Evolutionary conservation across 1,140 invertebrate genomes (phyloP).

Genomic region (Diachasmimorpha longicaudata): DNA sequence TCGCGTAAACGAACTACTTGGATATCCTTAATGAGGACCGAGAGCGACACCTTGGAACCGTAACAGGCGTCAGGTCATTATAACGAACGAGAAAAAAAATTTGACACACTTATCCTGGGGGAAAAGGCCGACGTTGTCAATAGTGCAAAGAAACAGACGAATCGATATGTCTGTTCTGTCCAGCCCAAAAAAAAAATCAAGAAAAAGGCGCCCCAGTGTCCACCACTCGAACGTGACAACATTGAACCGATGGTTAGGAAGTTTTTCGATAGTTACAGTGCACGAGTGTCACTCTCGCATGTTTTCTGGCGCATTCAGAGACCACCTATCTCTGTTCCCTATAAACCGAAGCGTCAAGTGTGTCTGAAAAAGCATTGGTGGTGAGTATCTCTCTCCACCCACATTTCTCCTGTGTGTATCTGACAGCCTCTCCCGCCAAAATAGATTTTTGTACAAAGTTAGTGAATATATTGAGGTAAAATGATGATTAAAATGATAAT

Average conservation of each 20-base stretch:
- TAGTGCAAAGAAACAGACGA: neutral
- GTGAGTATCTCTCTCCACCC: neutral
- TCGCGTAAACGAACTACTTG: too few relatives aligned
- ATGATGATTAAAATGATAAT: conserved; percentile 37
- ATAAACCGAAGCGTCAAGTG: conserved; percentile 26
- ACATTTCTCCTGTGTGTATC: neutral
- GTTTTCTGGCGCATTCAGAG: neutral
- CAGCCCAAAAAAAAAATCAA: neutral
- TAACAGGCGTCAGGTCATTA: neutral
- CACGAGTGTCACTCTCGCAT: neutral
- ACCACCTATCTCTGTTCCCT: conserved; percentile 34
- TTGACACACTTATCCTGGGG: neutral
- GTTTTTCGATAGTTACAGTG: conserved; percentile 4
- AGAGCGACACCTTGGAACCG: neutral
- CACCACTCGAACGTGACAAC: neutral
- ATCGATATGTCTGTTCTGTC: neutral
- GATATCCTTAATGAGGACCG: too few relatives aligned
- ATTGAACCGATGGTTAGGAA: neutral
- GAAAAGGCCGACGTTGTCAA: neutral
- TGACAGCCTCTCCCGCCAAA: neutral
- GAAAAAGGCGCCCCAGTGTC: neutral
- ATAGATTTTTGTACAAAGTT: neutral
- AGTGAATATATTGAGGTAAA: neutral
- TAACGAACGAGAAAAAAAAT: neutral
- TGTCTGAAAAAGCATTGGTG: neutral